phyloP scores from a whole-genome alignment of 2,797 vertebrate species.

The Triplophysa yarkandensis region DNA sequence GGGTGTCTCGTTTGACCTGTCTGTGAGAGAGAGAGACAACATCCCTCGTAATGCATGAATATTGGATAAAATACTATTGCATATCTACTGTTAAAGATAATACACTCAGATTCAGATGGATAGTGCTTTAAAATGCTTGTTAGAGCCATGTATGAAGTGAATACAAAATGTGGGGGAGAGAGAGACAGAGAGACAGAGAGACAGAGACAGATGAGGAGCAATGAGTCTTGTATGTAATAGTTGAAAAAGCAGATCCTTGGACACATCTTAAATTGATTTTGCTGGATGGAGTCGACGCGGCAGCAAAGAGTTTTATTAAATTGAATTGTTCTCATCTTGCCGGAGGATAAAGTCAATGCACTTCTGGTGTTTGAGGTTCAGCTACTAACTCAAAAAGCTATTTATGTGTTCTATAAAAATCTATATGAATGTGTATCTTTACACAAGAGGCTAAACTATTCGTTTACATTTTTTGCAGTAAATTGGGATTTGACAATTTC shows the following conservation, averaged over 20 bases:
- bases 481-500: too few relatives aligned
- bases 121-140: not conserved
- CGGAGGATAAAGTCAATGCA: constrained; percentile 5
- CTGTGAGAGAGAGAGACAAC: too few relatives aligned
- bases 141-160: not conserved
- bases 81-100: too few relatives aligned
- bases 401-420: not conserved
- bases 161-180: not conserved
- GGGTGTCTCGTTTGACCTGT: too few relatives aligned
- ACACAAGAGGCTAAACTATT: not conserved
- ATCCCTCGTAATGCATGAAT: too few relatives aligned
- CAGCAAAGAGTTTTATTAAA: constrained; percentile 51
- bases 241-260: constrained; percentile 39
- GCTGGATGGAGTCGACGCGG: constrained; percentile 13
- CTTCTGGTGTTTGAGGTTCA: constrained; percentile 11
- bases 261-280: constrained; percentile 53
- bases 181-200: not conserved
- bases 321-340: constrained; percentile 30
- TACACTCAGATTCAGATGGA: not conserved
- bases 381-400: constrained; percentile 10
- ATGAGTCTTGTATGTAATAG: constrained; percentile 42
- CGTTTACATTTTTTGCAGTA: not conserved
- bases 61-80: too few relatives aligned
- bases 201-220: constrained; percentile 22
- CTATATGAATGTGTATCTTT: not conserved